phyloP scores from a whole-genome alignment of 2,888 invertebrate genomes.

The Catocala nupta region DNA sequence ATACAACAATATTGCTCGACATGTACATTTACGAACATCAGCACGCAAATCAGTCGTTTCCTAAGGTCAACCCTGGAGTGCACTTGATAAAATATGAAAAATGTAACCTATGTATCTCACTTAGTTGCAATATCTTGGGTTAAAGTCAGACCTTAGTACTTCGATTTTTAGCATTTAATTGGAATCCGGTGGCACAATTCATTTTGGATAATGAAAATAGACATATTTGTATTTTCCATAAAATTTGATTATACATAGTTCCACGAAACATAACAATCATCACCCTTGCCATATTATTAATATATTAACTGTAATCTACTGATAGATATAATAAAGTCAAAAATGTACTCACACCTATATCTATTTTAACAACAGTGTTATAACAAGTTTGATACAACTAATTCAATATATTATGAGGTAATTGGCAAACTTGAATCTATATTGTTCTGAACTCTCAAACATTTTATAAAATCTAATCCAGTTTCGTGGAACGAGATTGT shows the following conservation, averaged over 20 bases:
- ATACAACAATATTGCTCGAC: slow-evolving; percentile 28
- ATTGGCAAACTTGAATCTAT: slow-evolving; percentile 48
- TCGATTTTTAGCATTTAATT: slow-evolving; percentile 28
- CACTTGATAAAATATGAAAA: slow-evolving; percentile 22
- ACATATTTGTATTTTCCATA: slow-evolving; percentile 6
- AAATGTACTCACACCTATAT: slow-evolving; percentile 42
- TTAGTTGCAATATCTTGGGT: background rate
- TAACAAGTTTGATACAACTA: slow-evolving; percentile 42
- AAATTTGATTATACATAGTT: slow-evolving; percentile 19
- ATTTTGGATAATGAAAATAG: slow-evolving; percentile 21
- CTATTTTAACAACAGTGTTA: slow-evolving; percentile 44
- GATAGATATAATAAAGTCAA: slow-evolving; percentile 34
- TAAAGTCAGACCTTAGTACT: slow-evolving; percentile 24
- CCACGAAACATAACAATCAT: slow-evolving; percentile 36
- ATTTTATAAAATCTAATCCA: slow-evolving; percentile 32
- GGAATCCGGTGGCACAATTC: slow-evolving; percentile 49
- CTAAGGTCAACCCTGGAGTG: slow-evolving; percentile 32
- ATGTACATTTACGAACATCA: slow-evolving; percentile 20
- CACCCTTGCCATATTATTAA: slow-evolving; percentile 21
- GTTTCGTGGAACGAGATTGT: slow-evolving; percentile 46
- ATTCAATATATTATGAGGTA: slow-evolving; percentile 43
- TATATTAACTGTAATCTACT: slow-evolving; percentile 31
- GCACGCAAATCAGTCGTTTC: slow-evolving; percentile 43
- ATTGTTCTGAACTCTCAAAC: slow-evolving; percentile 22
- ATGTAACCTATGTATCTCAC: too few species aligned